phyloP scores from a whole-genome alignment of 2,113 vertebrate species.

The Panthera tigris region DNA sequence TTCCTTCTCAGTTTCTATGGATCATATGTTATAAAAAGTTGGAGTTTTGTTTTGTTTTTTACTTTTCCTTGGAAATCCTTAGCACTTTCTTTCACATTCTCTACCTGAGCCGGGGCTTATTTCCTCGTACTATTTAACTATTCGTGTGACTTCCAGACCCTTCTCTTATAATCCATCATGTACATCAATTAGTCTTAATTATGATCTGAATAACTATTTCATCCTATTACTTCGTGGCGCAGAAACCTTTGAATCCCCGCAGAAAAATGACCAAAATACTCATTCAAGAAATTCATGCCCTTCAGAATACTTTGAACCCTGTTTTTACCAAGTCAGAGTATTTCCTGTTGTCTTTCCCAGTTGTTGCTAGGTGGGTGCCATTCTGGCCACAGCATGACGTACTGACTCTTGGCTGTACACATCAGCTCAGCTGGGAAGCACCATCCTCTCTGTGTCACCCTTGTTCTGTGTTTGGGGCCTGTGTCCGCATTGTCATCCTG shows the following conservation, averaged over 20 bases:
- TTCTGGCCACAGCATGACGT: too few species aligned
- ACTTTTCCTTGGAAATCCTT: background rate
- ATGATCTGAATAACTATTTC: background rate
- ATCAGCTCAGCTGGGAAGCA: too few species aligned
- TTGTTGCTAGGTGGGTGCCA: background rate
- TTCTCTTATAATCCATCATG: background rate
- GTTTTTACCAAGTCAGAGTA: too few species aligned
- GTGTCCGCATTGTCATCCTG: accelerated
- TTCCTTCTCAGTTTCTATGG: background rate
- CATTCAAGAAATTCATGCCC: background rate
- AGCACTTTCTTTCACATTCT: background rate
- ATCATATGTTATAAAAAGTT: background rate
- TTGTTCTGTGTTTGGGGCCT: background rate
- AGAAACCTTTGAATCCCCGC: background rate
- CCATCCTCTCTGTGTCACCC: background rate
- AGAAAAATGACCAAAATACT: background rate
- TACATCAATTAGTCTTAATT: background rate
- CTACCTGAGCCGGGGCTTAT: background rate
- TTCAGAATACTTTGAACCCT: background rate
- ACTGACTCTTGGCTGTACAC: too few species aligned
- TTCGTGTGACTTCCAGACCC: background rate
- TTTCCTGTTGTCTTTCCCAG: background rate
- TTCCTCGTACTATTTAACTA: background rate
- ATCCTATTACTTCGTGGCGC: background rate
- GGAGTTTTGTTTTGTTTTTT: background rate